Percentiles rank a stretch among this genome's conserved stretches.
Conservation (phyloP, 2,888 invertebrate species). For the Ethmia dodecea region DNA sequence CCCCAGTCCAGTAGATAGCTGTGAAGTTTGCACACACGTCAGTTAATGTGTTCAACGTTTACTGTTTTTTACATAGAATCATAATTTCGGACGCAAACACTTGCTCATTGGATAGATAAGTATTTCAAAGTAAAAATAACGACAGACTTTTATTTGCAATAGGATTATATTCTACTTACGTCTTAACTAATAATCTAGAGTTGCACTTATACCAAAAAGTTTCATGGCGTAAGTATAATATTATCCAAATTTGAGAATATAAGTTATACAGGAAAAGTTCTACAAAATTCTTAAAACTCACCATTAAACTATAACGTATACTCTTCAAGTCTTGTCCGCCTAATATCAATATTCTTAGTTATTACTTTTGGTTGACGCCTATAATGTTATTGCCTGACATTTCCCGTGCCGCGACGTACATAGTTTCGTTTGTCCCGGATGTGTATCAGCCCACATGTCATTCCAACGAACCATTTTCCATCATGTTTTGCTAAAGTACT, state of each 20-base stretch:
- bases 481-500: constrained; percentile 5
- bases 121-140: too few species aligned
- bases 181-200: too few species aligned
- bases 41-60: constrained; percentile 24
- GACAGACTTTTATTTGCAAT: not conserved
- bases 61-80: too few species aligned
- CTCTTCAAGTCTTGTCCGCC: constrained; percentile 8
- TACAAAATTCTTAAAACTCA: constrained; percentile 7
- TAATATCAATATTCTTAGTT: constrained; percentile 12
- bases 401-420: too few species aligned
- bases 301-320: constrained; percentile 17
- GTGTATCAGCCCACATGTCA: constrained; percentile 33
- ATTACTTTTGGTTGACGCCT: constrained; percentile 2
- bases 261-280: not conserved
- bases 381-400: not conserved
- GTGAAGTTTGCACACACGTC: constrained; percentile 54
- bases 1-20: constrained; percentile 50
- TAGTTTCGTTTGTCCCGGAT: constrained; percentile 24
- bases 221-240: not conserved
- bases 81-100: too few species aligned
- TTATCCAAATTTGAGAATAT: not conserved
- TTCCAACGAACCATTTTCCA: not conserved
- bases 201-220: too few species aligned
- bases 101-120: too few species aligned
- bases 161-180: constrained; percentile 3